Evolutionary conservation across 1,140 invertebrate genomes (phyloP), one percentile per base, ranked within the genome.

Genomic region (Saccostrea cuccullata): DNA sequence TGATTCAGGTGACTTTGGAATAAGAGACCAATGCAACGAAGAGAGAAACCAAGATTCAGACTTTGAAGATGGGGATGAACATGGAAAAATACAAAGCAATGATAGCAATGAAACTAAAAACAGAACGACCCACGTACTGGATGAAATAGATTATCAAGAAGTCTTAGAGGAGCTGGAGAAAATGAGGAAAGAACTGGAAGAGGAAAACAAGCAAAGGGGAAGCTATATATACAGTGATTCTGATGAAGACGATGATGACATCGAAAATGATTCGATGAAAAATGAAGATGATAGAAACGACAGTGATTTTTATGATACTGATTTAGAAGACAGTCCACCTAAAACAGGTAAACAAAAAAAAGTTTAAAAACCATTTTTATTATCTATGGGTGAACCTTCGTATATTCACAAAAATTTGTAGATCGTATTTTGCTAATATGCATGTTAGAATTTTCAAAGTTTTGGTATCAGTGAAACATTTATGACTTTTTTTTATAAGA

Each of bases 281-380:
- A 36, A 77, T 12, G 26, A 77, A 26, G 26, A 77, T 0, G 70
- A 77, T 0, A 77, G 26, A 9, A 40, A 13, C 11, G 70, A 77
- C 70, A 77, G 70, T 30, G 70, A 77, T 13, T 77, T 77, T 36
- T 77, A 77, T 26, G 70, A 77, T 12, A 77, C 70, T 36, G 70
- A 77, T 26, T 30, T 77, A 77, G 70, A 77, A 8, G 70, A 77
- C 8, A 8, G 13, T 23, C 26, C 70, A 15, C 26, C 26, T 13
- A 30, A 13, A 36, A 26, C 23, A 36, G 70, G 70, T 77, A 30
- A 77, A 6, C 11, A 11, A 73, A 30, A 73, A 26, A 13, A 26
- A 70, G n/a, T 12, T 26, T 9, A 11, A 26, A 36, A 36, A 36
- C 30, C 30, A 36, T 36, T 0, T 36, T n/a, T n/a, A n/a, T n/a